Evolutionary conservation across 2,113 vertebrate genomes (phyloP), one percentile per base, ranked within the genome.

Genomic region (Nibea albiflora): DNA sequence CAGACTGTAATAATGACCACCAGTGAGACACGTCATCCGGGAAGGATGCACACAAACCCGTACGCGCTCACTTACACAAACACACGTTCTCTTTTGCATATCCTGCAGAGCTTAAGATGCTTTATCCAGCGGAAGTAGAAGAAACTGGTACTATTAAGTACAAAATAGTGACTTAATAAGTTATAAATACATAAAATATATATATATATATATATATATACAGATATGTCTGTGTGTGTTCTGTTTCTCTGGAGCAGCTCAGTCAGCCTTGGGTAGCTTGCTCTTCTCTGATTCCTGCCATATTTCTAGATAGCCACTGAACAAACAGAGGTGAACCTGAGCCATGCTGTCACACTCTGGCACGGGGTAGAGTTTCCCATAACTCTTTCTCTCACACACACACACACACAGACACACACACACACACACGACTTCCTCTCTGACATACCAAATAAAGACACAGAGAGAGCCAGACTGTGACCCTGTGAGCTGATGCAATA

Each of bases 1-100:
- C 85, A 76, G 84, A 76, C 88, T 72, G 69, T 67, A 77, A 80
- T 86, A 81, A 91, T 85, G 83, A 84, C 66, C 88, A 85, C 62
- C 78, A 70, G 56, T 53, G 64, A 63, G 80, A 74, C 39, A 1
- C n/a, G 53, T 76, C 87, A 89, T 91, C 84, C 76, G 49, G 92
- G 88, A 92, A 90, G 84, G 84, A 88, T 73, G 52, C 66, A 81
- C 68, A 73, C 57, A 73, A 12, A 56, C 69, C 17, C 6, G 5
- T 35, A 50, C 65, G n/a, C 73, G 50, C 71, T 5, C n/a, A 54
- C 26, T 62, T 15, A 60, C 39, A 50, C 19, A 71, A 53, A 81
- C 54, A 68, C 15, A 35, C 60, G n/a, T 54, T 39, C 60, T 46
- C 8, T 24, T 19, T 57, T 17, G 20, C 5, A 39, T 28, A 6